Conservation (phyloP, 2,797 vertebrate species). For the Acanthiza pusilla region DNA sequence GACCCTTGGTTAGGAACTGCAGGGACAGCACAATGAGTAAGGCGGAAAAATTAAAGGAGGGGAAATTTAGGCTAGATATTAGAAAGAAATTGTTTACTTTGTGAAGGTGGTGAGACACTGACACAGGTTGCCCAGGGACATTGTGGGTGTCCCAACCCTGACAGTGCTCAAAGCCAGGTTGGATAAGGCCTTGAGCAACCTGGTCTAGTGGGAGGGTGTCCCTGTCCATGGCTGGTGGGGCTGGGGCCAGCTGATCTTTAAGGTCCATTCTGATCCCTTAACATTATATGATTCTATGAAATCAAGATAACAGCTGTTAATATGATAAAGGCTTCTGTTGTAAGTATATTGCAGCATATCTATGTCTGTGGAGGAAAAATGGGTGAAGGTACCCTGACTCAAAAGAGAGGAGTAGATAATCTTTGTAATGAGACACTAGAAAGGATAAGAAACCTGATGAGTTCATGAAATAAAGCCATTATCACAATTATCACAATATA, state of each 20-base stretch:
- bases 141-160: not conserved
- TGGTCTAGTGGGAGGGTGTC: not conserved
- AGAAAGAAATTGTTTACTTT: not conserved
- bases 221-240: not conserved
- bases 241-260: not conserved
- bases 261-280: not conserved
- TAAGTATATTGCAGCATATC: not conserved
- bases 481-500: not conserved
- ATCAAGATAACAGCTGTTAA: constrained; percentile 24
- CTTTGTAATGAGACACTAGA: not conserved
- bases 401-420: not conserved
- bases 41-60: not conserved
- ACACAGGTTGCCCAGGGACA: not conserved
- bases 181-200: not conserved
- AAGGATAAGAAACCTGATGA: not conserved
- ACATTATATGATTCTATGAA: not conserved
- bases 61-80: not conserved
- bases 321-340: not conserved
- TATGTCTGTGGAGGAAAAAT: not conserved
- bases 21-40: not conserved
- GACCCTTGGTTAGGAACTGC: not conserved
- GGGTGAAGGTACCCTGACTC: not conserved
- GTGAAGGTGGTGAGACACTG: not conserved
- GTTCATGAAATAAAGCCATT: not conserved
- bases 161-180: not conserved